Evolutionary conservation across 2,888 invertebrate genomes (phyloP).

Genomic region (Choristoneura rosaceana): DNA sequence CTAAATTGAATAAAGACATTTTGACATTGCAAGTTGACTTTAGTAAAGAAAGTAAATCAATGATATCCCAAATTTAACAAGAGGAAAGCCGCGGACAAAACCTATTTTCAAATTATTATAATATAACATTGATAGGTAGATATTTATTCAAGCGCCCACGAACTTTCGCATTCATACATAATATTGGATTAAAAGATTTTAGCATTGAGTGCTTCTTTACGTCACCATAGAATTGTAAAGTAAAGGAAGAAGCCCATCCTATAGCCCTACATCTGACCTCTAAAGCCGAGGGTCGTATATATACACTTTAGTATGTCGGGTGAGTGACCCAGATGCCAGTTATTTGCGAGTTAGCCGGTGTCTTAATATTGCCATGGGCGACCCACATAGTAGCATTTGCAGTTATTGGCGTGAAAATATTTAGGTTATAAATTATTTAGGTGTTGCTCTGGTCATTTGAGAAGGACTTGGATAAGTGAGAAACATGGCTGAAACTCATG

Average conservation of each 20-base stretch:
- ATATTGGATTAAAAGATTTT: not conserved
- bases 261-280: constrained; percentile 18
- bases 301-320: constrained; percentile 4
- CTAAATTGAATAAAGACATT: too few relatives aligned
- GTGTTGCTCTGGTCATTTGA: too few relatives aligned
- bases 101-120: too few relatives aligned
- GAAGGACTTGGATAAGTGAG: too few relatives aligned
- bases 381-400: constrained; percentile 21
- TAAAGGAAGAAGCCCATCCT: not conserved
- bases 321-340: constrained; percentile 36
- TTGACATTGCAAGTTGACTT: too few relatives aligned
- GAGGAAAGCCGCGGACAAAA: too few relatives aligned
- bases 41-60: too few relatives aligned
- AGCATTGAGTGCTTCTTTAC: not conserved
- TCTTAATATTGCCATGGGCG: constrained; percentile 33
- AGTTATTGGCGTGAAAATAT: constrained; percentile 15
- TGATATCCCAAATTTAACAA: too few relatives aligned
- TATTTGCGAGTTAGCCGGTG: constrained; percentile 34
- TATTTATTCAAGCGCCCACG: too few relatives aligned
- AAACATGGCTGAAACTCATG: too few relatives aligned
- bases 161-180: too few relatives aligned
- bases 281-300: constrained; percentile 22
- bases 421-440: not conserved
- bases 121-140: too few relatives aligned
- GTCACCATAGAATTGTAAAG: not conserved